Percentiles rank a stretch among this genome's conserved stretches.
phyloP scores from a whole-genome alignment of 2,797 vertebrate genomes.

The Thripadectes ignobilis region DNA sequence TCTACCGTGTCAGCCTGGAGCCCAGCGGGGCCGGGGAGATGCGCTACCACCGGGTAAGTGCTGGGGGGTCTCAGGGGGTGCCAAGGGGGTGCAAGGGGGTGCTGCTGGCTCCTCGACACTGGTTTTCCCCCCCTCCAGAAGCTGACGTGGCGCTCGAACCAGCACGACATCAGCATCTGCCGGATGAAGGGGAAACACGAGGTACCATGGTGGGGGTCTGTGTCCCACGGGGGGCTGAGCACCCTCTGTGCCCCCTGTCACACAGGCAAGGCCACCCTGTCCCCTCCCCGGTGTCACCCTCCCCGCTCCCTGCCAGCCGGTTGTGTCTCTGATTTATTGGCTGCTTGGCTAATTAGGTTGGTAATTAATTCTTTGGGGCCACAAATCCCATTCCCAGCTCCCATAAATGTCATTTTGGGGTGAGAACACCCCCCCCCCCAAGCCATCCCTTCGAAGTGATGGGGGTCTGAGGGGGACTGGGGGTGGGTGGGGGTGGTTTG shows the following conservation, averaged over 20 bases:
- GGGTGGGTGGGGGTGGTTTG: neutral
- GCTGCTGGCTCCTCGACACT: neutral
- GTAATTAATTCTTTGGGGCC: constrained; percentile 84
- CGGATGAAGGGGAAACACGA: constrained; percentile 96
- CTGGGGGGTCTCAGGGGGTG: neutral
- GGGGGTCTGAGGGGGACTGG: fast-evolving
- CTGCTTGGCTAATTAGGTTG: constrained; percentile 80
- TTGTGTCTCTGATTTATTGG: constrained; percentile 76
- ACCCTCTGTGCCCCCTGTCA: neutral
- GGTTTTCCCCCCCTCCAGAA: constrained; percentile 76
- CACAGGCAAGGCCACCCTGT: neutral
- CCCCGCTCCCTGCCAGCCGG: neutral
- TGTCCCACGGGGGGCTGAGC: neutral
- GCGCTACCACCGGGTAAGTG: constrained; percentile 91
- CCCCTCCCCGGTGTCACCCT: fast-evolving
- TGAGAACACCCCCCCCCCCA: neutral
- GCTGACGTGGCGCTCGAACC: constrained; percentile 92
- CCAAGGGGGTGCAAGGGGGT: neutral
- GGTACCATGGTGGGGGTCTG: constrained; percentile 65
- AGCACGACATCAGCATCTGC: constrained; percentile 93
- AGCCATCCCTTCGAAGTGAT: fast-evolving
- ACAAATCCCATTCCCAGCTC: constrained; percentile 75
- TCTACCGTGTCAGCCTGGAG: constrained; percentile 93
- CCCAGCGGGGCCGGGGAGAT: constrained; percentile 84
- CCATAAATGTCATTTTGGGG: neutral